phyloP scores from a whole-genome alignment of 2,888 invertebrate genomes.

The Frankliniella fusca region DNA sequence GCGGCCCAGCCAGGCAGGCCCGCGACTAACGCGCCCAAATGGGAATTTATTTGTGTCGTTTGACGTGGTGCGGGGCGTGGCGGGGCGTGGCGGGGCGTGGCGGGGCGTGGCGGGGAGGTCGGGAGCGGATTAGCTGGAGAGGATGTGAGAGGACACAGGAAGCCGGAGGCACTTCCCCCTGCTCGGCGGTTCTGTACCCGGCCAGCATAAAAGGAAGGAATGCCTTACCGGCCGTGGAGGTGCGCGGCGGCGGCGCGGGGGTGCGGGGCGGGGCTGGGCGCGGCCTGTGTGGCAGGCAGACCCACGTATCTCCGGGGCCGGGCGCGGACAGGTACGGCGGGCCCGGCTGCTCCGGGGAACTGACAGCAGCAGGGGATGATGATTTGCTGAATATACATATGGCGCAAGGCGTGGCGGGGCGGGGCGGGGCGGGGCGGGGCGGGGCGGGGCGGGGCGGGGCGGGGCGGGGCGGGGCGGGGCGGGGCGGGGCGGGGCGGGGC shows the following conservation, averaged over 20 bases:
- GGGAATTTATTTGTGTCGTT: slow-evolving; percentile 26
- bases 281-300: too few relatives aligned
- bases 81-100: neutral
- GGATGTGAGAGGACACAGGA: slow-evolving; percentile 4
- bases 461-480: neutral
- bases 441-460: neutral
- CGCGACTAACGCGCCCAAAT: slow-evolving; percentile 2
- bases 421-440: neutral
- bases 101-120: neutral
- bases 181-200: neutral
- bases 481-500: neutral
- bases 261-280: too few relatives aligned
- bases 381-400: neutral
- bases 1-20: neutral
- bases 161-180: neutral
- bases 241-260: neutral
- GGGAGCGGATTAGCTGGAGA: neutral
- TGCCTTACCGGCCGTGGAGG: neutral
- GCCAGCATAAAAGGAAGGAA: neutral
- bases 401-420: neutral
- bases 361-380: neutral
- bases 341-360: neutral
- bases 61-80: neutral
- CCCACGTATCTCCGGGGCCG: too few relatives aligned
- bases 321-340: neutral